phyloP scores from a whole-genome alignment of 2,113 vertebrate species.

The Pelvicachromis taeniatus region DNA sequence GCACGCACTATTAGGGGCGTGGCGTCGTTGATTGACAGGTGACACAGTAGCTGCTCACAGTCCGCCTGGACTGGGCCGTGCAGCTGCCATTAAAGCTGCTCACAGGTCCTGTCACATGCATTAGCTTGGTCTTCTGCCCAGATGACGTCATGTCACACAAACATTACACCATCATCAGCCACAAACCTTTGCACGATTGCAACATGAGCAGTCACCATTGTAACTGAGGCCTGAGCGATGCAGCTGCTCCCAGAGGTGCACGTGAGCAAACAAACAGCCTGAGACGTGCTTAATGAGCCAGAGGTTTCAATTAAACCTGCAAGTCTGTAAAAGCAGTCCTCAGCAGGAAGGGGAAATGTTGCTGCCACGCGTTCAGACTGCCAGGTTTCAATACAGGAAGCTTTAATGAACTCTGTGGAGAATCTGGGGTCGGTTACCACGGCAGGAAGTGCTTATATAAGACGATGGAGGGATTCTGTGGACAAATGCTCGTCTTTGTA shows the following conservation, averaged over 20 bases:
- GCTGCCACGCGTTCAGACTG: background rate
- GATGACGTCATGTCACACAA: background rate
- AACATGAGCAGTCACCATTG: background rate
- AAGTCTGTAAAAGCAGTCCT: background rate
- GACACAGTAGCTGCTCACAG: background rate
- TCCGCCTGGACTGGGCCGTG: fast-evolving
- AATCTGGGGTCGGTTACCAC: background rate
- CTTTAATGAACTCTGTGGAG: background rate
- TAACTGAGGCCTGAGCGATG: background rate
- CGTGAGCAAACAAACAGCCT: background rate
- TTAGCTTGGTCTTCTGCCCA: background rate
- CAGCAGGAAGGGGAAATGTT: background rate
- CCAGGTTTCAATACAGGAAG: background rate
- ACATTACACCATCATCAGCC: background rate
- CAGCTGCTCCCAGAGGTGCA: background rate
- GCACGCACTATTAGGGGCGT: background rate
- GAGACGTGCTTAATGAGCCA: background rate
- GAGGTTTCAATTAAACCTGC: background rate
- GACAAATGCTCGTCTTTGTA: background rate
- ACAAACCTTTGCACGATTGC: fast-evolving
- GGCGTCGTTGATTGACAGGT: background rate
- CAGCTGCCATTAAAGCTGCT: background rate
- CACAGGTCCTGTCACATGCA: background rate
- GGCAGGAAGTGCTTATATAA: background rate
- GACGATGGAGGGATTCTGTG: background rate